Evolutionary conservation across 2,888 invertebrate genomes (phyloP).

Genomic region (Ctenicera cuprea): DNA sequence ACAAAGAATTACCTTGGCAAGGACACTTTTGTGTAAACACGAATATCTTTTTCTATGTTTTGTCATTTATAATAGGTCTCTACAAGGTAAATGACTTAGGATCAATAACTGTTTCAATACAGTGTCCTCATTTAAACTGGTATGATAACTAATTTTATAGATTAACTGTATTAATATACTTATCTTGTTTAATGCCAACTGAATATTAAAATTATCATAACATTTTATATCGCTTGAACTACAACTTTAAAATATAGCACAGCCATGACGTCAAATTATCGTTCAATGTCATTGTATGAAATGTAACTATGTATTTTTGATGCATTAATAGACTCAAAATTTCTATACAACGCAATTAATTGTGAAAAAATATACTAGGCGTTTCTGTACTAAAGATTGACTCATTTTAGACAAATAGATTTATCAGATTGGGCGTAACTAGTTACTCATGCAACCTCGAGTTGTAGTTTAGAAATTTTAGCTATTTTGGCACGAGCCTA

Average conservation of each 20-base stretch:
- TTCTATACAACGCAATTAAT: slow-evolving; percentile 1
- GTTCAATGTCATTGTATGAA: background rate
- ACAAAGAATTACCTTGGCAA: slow-evolving; percentile 29
- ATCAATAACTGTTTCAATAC: background rate
- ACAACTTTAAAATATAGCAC: background rate
- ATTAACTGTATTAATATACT: slow-evolving; percentile 27
- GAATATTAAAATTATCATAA: background rate
- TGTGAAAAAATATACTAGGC: background rate
- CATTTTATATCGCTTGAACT: slow-evolving; percentile 6
- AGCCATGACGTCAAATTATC: background rate
- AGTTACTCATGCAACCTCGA: slow-evolving; percentile 1
- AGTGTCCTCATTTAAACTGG: slow-evolving; percentile 18
- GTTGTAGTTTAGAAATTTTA: background rate
- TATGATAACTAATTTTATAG: slow-evolving; percentile 19
- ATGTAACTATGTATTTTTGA: background rate
- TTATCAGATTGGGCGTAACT: slow-evolving; percentile 18
- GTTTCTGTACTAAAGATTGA: slow-evolving; percentile 7
- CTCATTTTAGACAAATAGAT: background rate
- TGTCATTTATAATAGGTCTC: background rate
- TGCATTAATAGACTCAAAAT: slow-evolving; percentile 2
- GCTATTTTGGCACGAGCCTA: background rate
- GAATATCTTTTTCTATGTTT: background rate
- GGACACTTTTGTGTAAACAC: background rate
- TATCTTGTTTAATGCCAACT: background rate
- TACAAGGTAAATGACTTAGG: background rate